These are phyloP conservation scores for Sphaerodactylus townsendi DNA, from an alignment of 2,113 vertebrate species.

Conservation along the genomic window DNA sequence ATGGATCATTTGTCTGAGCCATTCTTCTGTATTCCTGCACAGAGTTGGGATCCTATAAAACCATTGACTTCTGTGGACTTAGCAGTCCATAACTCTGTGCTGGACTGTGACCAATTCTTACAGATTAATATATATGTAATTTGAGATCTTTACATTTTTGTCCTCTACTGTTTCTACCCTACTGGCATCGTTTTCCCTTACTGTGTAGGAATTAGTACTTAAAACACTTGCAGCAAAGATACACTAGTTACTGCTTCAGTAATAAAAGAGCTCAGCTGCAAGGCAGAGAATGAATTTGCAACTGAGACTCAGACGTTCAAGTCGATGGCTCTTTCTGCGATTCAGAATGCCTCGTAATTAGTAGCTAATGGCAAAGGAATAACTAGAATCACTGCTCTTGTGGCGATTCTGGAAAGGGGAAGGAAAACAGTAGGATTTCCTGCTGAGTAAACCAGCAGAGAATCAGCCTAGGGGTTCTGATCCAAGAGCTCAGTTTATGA, in stretches of 20 bases:
- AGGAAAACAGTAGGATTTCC: too few relatives aligned
- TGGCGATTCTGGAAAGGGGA: too few relatives aligned
- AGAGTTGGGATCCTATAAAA: neutral
- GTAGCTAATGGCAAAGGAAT: neutral
- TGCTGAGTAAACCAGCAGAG: too few relatives aligned
- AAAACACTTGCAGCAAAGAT: neutral
- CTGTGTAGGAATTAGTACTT: accelerated
- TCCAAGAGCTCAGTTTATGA: too few relatives aligned
- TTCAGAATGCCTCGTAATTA: neutral
- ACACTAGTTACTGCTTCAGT: neutral
- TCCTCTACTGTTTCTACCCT: accelerated
- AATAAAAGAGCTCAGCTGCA: accelerated
- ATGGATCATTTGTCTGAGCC: too few relatives aligned
- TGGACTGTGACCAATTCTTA: neutral
- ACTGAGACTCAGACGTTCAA: neutral
- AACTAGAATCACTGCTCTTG: neutral
- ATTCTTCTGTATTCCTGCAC: neutral
- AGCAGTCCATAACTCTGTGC: neutral
- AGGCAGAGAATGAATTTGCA: accelerated
- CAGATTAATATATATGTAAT: neutral
- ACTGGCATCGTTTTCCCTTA: neutral
- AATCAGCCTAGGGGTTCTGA: too few relatives aligned
- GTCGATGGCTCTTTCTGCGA: neutral
- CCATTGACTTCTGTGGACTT: neutral
- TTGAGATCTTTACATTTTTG: accelerated